Percentiles rank a stretch among this genome's conserved stretches.
Evolutionary conservation across 2,888 invertebrate genomes (phyloP).

Genomic region (Pandemis corylana): DNA sequence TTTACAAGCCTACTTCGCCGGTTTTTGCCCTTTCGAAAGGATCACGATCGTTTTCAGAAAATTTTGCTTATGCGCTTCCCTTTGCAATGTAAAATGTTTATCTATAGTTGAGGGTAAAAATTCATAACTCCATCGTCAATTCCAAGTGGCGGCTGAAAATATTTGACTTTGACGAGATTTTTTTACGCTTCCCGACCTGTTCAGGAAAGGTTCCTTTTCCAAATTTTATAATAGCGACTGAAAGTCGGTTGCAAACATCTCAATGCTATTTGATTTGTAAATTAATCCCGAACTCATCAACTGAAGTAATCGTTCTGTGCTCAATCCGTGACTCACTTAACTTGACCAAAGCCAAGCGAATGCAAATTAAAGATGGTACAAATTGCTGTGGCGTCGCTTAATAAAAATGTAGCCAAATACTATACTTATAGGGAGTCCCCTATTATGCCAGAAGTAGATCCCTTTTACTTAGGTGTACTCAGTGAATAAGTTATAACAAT

Average conservation of each 20-base stretch:
- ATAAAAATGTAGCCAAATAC: not conserved
- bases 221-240: slow-evolving; percentile 45
- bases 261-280: slow-evolving; percentile 49
- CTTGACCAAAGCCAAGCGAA: slow-evolving; percentile 24
- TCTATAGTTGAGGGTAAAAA: not conserved
- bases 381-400: not conserved
- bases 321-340: not conserved
- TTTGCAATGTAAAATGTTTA: not conserved
- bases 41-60: too few species aligned
- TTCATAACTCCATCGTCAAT: not conserved
- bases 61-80: not conserved
- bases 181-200: not conserved
- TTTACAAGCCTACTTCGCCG: too few species aligned
- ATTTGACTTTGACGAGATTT: not conserved
- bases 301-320: slow-evolving; percentile 22
- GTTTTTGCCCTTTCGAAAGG: too few species aligned
- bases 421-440: too few species aligned
- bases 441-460: too few species aligned
- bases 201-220: slow-evolving; percentile 27
- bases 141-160: not conserved
- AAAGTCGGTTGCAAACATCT: slow-evolving; percentile 41
- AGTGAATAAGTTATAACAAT: slow-evolving; percentile 31
- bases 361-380: slow-evolving; percentile 18
- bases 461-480: not conserved
- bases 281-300: slow-evolving; percentile 39